Conservation (phyloP, 2,113 vertebrate species). For the Corynorhinus townsendii region DNA sequence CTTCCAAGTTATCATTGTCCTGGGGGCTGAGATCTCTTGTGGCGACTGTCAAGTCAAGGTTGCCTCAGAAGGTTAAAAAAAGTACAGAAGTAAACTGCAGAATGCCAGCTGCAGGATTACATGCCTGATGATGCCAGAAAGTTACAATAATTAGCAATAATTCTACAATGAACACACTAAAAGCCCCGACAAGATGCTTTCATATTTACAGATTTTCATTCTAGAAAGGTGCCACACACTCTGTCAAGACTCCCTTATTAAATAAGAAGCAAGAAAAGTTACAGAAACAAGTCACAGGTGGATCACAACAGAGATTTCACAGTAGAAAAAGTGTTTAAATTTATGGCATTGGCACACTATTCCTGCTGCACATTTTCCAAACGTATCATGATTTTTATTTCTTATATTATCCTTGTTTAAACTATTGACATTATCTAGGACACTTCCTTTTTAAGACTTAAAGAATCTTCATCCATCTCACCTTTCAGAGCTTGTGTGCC, state of each 20-base stretch:
- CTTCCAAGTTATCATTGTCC: neutral
- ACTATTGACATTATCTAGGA: neutral
- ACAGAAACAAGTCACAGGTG: constrained; percentile 1
- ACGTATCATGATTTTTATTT: neutral
- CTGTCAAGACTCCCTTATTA: neutral
- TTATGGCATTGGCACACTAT: neutral
- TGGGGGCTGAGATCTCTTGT: neutral
- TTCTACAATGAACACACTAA: neutral
- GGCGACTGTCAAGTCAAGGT: neutral
- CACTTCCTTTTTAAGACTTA: neutral
- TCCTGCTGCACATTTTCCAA: neutral
- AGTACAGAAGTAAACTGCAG: neutral
- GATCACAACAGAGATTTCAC: constrained; percentile 13
- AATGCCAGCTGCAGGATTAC: neutral
- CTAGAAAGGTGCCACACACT: neutral
- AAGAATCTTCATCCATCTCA: neutral
- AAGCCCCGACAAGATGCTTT: neutral
- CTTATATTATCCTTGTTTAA: neutral
- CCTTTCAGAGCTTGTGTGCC: neutral
- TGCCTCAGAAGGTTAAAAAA: neutral
- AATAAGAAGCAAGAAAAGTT: neutral
- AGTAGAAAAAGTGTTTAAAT: constrained; percentile 26
- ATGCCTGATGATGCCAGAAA: neutral
- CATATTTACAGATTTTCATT: neutral
- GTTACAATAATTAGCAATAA: neutral